Percentiles rank a stretch among this genome's conserved stretches.
These are phyloP conservation scores for Etheostoma spectabile DNA, from an alignment of 2,113 vertebrate genomes.

Conservation along the genomic window DNA sequence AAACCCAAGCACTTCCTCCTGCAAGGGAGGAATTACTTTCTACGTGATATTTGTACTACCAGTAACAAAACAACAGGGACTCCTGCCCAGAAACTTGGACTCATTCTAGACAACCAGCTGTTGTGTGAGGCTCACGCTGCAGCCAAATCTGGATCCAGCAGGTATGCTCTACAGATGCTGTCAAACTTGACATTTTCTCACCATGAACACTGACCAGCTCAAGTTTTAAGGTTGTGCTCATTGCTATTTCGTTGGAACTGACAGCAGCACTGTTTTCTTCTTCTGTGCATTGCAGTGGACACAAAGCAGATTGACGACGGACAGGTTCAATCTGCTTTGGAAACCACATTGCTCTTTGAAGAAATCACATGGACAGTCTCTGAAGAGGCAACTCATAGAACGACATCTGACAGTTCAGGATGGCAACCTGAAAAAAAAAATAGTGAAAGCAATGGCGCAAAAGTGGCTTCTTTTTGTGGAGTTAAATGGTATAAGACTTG, in stretches of 20 bases:
- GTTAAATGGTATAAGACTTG: slow-evolving; percentile 5
- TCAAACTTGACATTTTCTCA: slow-evolving; percentile 32
- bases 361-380: not conserved
- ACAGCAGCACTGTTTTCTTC: not conserved
- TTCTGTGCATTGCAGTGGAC: not conserved
- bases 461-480: not conserved
- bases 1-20: slow-evolving; percentile 12
- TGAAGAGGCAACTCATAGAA: not conserved
- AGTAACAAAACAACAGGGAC: slow-evolving; percentile 44
- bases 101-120: slow-evolving; percentile 46
- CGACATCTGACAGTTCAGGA: not conserved
- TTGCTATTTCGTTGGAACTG: slow-evolving; percentile 7
- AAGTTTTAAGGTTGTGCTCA: not conserved
- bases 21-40: slow-evolving; percentile 15
- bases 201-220: slow-evolving; percentile 11
- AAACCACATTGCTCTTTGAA: slow-evolving; percentile 4
- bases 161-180: slow-evolving; percentile 35
- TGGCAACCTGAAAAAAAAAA: not conserved
- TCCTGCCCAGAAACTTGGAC: slow-evolving; percentile 34
- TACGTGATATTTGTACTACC: slow-evolving; percentile 28
- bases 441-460: not conserved
- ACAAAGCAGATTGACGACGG: slow-evolving; percentile 14
- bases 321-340: slow-evolving; percentile 32
- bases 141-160: slow-evolving; percentile 39
- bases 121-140: slow-evolving; percentile 21